phyloP scores from a whole-genome alignment of 2,797 vertebrate genomes.

The Miichthys miiuy region DNA sequence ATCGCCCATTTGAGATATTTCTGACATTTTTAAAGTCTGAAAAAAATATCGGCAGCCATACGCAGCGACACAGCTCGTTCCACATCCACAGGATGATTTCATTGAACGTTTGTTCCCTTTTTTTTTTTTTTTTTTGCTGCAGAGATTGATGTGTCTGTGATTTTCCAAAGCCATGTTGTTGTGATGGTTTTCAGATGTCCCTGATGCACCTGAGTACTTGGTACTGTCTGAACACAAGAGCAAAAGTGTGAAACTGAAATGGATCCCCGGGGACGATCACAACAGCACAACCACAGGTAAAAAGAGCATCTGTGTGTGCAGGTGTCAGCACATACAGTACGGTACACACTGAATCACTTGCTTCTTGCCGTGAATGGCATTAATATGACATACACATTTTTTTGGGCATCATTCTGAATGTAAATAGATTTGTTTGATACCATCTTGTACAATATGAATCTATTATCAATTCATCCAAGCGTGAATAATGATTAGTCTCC shows the following conservation, averaged over 20 bases:
- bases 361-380: not conserved
- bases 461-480: conserved; percentile 66
- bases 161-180: conserved; percentile 56
- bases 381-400: conserved; percentile 22
- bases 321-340: conserved; percentile 23
- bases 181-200: conserved; percentile 87
- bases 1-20: conserved; percentile 10
- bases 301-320: conserved; percentile 21
- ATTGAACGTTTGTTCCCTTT: conserved; percentile 41
- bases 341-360: not conserved
- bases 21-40: conserved; percentile 30
- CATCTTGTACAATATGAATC: conserved; percentile 57
- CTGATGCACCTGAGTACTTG: conserved; percentile 89
- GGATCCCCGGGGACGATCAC: conserved; percentile 91
- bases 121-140: not conserved
- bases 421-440: conserved; percentile 56
- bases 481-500: conserved; percentile 58
- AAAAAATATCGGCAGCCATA: conserved; percentile 7
- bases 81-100: conserved; percentile 46
- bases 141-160: conserved; percentile 49
- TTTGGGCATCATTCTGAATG: conserved; percentile 20
- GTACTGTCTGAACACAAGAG: conserved; percentile 88
- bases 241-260: conserved; percentile 90
- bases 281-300: conserved; percentile 93
- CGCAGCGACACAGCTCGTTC: conserved; percentile 38